These are phyloP conservation scores for Crenuchus spilurus DNA, from an alignment of 2,797 vertebrate species.

Conservation along the genomic window DNA sequence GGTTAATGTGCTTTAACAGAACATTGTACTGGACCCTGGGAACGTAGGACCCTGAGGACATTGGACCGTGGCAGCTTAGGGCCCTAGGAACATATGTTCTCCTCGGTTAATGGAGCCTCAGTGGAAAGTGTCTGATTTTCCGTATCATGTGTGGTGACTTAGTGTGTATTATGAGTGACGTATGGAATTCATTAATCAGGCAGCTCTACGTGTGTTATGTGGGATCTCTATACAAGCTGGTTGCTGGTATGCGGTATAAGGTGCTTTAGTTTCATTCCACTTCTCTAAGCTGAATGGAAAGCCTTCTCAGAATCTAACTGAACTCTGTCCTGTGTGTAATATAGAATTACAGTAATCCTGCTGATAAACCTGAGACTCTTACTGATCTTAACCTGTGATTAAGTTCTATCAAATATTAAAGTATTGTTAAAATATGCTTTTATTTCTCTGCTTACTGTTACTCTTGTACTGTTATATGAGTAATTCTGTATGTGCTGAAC, in stretches of 20 bases:
- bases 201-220: background rate
- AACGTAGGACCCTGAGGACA: no score
- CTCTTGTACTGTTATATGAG: no score
- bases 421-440: background rate
- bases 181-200: slow-evolving; percentile 4
- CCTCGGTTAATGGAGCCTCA: no score
- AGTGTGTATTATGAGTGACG: background rate
- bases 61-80: no score
- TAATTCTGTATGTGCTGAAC: no score
- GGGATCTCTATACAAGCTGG: background rate
- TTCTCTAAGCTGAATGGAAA: background rate
- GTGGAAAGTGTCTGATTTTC: no score
- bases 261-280: background rate
- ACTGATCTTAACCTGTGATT: background rate
- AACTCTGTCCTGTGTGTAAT: no score
- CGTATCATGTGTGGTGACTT: background rate
- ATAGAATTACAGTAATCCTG: background rate
- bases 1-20: no score
- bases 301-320: background rate
- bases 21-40: no score
- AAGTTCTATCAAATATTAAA: slow-evolving; percentile 8
- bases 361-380: background rate
- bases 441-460: background rate
- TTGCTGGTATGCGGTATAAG: background rate
- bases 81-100: no score